Evolutionary conservation across 2,113 vertebrate species (phyloP).

Genomic region (Corythoichthys intestinalis): DNA sequence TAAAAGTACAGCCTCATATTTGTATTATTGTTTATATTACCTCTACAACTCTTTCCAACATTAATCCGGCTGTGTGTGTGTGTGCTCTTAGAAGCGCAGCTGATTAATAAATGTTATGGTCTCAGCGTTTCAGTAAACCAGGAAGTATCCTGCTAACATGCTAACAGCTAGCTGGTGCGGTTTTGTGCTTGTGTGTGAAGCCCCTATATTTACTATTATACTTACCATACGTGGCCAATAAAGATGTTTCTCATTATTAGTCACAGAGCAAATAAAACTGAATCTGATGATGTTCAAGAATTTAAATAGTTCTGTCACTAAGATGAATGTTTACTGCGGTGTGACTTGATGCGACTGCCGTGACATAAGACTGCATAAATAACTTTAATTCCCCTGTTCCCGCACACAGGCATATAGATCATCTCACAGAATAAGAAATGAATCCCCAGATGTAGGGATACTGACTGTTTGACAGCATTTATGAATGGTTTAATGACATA

Average conservation of each 20-base stretch:
- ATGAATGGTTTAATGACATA: not conserved
- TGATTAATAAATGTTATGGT: not conserved
- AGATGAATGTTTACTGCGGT: not conserved
- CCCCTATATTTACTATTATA: too few relatives aligned
- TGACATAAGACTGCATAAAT: constrained; percentile 2
- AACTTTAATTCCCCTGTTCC: not conserved
- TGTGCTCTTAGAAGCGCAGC: too few relatives aligned
- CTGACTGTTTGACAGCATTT: not conserved
- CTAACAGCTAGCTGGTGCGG: too few relatives aligned
- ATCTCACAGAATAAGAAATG: not conserved
- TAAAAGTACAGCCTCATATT: too few relatives aligned
- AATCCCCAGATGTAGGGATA: not conserved
- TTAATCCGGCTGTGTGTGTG: too few relatives aligned
- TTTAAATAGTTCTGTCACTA: not conserved
- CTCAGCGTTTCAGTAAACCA: not conserved
- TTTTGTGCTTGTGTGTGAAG: too few relatives aligned
- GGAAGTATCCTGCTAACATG: not conserved
- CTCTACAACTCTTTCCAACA: too few relatives aligned
- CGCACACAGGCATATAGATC: not conserved
- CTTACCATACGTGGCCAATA: too few relatives aligned
- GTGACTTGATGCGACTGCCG: not conserved
- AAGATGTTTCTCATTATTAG: too few relatives aligned
- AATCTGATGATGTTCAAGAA: not conserved
- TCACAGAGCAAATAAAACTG: not conserved
- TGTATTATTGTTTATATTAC: too few relatives aligned